These are phyloP conservation scores for Chorisops tibialis DNA, from an alignment of 2,888 invertebrate species.

Conservation along the genomic window DNA sequence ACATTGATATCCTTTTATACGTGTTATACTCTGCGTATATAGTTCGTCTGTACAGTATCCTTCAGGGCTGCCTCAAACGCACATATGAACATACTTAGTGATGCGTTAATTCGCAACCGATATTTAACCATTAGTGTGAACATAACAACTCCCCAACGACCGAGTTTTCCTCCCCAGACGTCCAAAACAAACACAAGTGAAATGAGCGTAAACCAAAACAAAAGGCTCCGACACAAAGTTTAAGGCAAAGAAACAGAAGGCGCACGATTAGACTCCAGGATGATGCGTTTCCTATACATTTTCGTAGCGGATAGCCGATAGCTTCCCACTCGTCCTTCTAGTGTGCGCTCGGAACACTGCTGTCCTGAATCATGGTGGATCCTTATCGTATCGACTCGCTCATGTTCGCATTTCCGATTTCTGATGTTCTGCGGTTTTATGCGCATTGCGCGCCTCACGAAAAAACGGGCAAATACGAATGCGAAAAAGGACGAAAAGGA, in stretches of 20 bases:
- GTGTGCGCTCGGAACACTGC: slow-evolving; percentile 3
- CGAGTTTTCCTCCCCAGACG: background rate
- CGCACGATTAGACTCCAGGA: slow-evolving; percentile 7
- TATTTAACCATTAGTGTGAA: slow-evolving; percentile 31
- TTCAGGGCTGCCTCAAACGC: too few relatives aligned
- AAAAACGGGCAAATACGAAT: too few relatives aligned
- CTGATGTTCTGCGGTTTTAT: background rate
- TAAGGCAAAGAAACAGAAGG: slow-evolving; percentile 11
- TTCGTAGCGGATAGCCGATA: background rate
- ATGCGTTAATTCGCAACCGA: slow-evolving; percentile 32
- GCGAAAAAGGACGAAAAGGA: too few relatives aligned
- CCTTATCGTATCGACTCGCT: background rate
- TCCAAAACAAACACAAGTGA: slow-evolving; percentile 10
- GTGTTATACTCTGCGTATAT: too few relatives aligned
- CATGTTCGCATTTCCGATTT: background rate
- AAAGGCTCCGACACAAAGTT: slow-evolving; percentile 15
- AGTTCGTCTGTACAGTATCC: too few relatives aligned
- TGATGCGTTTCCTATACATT: background rate
- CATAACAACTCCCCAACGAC: slow-evolving; percentile 16
- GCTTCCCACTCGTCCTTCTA: background rate
- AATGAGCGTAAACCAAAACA: slow-evolving; percentile 32
- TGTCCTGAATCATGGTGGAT: slow-evolving; percentile 11
- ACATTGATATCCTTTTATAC: background rate
- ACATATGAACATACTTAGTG: slow-evolving; percentile 28
- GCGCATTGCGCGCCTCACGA: background rate